Evolutionary conservation across 2,113 vertebrate species (phyloP).

Genomic region (Dipodomys spectabilis): DNA sequence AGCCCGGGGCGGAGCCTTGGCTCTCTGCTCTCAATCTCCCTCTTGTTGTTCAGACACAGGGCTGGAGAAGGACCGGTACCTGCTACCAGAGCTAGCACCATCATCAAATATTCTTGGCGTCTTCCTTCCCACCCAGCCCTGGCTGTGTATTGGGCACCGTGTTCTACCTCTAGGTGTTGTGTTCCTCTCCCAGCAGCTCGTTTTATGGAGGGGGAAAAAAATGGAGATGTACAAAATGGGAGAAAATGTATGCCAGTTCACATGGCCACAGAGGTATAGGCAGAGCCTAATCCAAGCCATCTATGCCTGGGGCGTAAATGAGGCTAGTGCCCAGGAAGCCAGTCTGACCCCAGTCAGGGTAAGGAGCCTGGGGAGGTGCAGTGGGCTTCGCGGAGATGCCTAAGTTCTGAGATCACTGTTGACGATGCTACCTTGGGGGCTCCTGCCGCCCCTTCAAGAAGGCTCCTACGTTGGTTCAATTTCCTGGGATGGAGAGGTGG

Average conservation of each 20-base stretch:
- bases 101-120: not conserved
- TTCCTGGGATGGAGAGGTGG: constrained; percentile 67
- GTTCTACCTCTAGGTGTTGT: not conserved
- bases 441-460: accelerated
- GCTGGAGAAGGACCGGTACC: not conserved
- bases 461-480: constrained; percentile 63
- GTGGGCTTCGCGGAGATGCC: too few relatives aligned
- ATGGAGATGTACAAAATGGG: not conserved
- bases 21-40: not conserved
- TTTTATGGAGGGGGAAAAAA: not conserved
- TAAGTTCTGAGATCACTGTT: not conserved
- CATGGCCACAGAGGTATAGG: accelerated
- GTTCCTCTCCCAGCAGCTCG: not conserved
- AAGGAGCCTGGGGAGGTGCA: too few relatives aligned
- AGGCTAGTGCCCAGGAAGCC: not conserved
- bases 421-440: not conserved
- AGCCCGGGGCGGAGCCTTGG: not conserved
- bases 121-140: not conserved
- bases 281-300: not conserved
- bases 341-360: not conserved
- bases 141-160: not conserved
- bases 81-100: too few relatives aligned
- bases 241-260: not conserved
- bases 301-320: not conserved
- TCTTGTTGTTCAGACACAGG: not conserved